Percentiles rank a stretch among this genome's conserved stretches.
These are phyloP conservation scores for Spheniscus humboldti DNA, from an alignment of 2,797 vertebrate species.

Conservation along the genomic window DNA sequence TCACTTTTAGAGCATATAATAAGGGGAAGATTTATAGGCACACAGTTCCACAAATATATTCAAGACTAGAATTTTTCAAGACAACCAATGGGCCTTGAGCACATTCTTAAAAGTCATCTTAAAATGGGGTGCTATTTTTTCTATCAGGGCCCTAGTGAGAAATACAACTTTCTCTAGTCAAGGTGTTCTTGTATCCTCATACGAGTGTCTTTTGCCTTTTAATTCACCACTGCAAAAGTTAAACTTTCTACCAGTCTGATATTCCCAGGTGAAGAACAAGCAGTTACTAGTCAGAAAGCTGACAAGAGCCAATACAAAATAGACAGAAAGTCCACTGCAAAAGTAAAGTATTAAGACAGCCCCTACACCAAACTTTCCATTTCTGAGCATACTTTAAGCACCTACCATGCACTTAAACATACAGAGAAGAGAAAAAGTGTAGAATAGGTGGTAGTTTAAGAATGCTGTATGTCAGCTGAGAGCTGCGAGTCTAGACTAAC, in stretches of 20 bases:
- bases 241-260: background rate
- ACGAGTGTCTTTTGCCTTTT: background rate
- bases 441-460: background rate
- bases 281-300: background rate
- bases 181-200: rapidly evolving
- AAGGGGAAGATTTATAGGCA: background rate
- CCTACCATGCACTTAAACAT: background rate
- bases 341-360: background rate
- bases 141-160: background rate
- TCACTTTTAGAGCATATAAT: background rate
- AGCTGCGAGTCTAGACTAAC: background rate
- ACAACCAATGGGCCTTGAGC: background rate
- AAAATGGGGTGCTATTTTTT: background rate
- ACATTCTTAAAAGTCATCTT: background rate
- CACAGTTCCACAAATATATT: background rate
- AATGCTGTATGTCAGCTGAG: background rate
- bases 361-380: background rate
- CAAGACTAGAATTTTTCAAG: background rate
- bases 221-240: background rate
- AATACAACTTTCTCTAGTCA: background rate
- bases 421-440: background rate
- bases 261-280: background rate
- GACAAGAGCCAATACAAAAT: background rate
- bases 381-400: background rate
- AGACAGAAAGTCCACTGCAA: background rate